These are phyloP conservation scores for Sipha flava DNA, from an alignment of 1,140 invertebrate species.

Conservation along the genomic window DNA sequence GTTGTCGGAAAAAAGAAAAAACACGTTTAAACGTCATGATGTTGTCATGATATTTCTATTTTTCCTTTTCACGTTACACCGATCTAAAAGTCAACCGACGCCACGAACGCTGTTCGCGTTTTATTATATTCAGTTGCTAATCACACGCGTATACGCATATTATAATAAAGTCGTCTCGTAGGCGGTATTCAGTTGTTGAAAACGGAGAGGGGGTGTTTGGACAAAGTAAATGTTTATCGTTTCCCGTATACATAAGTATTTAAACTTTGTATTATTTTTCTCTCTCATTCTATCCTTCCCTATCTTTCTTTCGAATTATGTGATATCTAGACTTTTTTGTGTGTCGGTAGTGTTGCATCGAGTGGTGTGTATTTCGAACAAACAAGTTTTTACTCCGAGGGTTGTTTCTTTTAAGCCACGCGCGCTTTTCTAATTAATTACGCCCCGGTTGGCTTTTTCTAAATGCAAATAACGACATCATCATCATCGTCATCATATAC, in stretches of 20 bases:
- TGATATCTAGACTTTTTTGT: background rate
- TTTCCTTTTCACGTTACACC: no score
- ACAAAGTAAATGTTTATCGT: conserved; percentile 9
- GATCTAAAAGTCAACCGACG: no score
- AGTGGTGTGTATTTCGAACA: background rate
- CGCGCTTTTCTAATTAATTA: conserved; percentile 21
- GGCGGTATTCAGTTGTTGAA: background rate
- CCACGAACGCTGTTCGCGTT: no score
- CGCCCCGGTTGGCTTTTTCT: background rate
- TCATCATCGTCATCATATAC: background rate
- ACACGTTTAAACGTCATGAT: no score
- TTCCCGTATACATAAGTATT: background rate
- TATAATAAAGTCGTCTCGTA: no score
- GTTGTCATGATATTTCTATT: no score
- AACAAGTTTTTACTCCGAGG: conserved; percentile 23
- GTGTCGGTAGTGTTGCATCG: background rate
- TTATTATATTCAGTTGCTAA: no score
- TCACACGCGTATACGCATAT: background rate
- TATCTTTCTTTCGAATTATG: no score
- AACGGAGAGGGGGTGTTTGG: background rate
- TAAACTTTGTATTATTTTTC: background rate
- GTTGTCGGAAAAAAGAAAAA: no score
- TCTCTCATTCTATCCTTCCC: no score
- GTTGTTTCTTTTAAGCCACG: conserved; percentile 2
- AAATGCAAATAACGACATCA: conserved; percentile 11